These are phyloP conservation scores for Megalopta genalis DNA, from an alignment of 1,140 invertebrate genomes.

Conservation along the genomic window DNA sequence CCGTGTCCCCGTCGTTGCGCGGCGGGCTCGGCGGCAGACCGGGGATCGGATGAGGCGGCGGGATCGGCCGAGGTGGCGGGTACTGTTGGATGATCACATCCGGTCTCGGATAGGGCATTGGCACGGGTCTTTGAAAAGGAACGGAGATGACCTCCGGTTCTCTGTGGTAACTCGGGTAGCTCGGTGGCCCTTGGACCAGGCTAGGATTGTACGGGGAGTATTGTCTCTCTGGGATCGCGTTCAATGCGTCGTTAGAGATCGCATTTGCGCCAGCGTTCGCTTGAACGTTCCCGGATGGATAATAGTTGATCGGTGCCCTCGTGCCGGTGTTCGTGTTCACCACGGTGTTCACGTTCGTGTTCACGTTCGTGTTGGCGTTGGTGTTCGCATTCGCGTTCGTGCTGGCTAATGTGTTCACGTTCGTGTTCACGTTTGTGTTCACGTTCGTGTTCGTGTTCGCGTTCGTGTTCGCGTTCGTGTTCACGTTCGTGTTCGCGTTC, in stretches of 20 bases:
- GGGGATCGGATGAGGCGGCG: not conserved
- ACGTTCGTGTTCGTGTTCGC: conserved; percentile 4
- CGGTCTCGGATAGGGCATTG: not conserved
- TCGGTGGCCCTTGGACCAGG: not conserved
- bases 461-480: conserved; percentile 55
- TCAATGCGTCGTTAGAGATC: conserved; percentile 14
- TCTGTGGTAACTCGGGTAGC: not conserved
- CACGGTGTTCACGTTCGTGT: not conserved
- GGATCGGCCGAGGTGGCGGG: not conserved
- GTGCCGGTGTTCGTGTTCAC: not conserved
- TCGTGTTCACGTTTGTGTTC: not conserved
- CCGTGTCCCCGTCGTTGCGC: not conserved
- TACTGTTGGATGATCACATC: not conserved
- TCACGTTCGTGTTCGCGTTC: conserved; percentile 50
- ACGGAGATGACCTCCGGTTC: not conserved
- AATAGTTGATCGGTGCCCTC: not conserved
- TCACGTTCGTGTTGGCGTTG: not conserved
- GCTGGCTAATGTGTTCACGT: not conserved
- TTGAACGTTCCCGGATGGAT: conserved; percentile 3
- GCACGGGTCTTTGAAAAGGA: not conserved
- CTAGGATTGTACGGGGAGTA: not conserved
- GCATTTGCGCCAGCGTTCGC: conserved; percentile 45
- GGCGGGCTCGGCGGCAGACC: not conserved
- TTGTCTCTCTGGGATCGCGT: not conserved
- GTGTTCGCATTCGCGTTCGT: not conserved